Percentiles rank a stretch among this genome's conserved stretches.
These are phyloP conservation scores for Rhinopomastus cyanomelas DNA, from an alignment of 2,113 vertebrate species.

Conservation along the genomic window DNA sequence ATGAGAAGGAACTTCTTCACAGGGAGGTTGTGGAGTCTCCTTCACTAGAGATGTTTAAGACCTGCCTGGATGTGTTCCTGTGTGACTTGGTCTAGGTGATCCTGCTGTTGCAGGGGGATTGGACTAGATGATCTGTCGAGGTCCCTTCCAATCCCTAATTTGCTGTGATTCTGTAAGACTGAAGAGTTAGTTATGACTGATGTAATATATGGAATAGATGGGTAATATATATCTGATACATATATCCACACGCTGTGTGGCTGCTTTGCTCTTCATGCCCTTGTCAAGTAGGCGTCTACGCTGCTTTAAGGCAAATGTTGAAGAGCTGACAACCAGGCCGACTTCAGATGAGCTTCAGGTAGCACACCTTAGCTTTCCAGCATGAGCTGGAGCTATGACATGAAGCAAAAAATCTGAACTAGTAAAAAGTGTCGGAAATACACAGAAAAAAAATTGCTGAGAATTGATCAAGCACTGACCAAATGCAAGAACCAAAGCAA, in stretches of 20 bases:
- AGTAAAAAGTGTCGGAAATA: neutral
- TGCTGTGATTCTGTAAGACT: too few relatives aligned
- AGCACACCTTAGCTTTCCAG: neutral
- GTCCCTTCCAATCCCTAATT: too few relatives aligned
- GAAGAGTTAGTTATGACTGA: neutral
- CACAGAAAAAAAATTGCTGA: neutral
- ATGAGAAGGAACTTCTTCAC: too few relatives aligned
- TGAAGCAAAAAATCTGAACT: neutral
- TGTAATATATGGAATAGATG: neutral
- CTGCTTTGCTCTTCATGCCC: accelerated
- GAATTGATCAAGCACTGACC: neutral
- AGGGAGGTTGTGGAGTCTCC: too few relatives aligned
- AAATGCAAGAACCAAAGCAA: neutral
- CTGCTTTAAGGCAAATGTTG: neutral
- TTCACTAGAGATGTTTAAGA: too few relatives aligned
- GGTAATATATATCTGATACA: neutral
- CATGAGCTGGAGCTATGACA: neutral
- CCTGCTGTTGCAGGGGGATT: too few relatives aligned
- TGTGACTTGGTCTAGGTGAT: too few relatives aligned
- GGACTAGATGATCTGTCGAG: too few relatives aligned
- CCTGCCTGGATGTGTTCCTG: too few relatives aligned
- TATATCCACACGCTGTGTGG: neutral
- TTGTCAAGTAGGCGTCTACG: neutral
- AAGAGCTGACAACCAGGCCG: neutral
- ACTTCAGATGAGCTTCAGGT: neutral